Evolutionary conservation across 2,888 invertebrate species (phyloP).

Genomic region (Orthosia gothica): DNA sequence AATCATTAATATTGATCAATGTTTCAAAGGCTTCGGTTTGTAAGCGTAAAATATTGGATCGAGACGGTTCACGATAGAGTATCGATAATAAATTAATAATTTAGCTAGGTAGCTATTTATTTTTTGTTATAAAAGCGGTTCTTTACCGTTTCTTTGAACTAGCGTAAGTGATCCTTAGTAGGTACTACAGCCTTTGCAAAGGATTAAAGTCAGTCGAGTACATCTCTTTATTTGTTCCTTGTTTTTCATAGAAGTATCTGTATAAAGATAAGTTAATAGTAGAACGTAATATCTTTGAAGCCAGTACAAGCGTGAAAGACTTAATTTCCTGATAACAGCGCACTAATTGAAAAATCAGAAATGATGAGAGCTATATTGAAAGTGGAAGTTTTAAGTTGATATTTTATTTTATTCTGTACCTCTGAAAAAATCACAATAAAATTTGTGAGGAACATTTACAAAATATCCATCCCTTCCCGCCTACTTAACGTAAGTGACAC

Average conservation of each 20-base stretch:
- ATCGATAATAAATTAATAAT: constrained; percentile 61
- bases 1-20: constrained; percentile 90
- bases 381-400: constrained; percentile 2
- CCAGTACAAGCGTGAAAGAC: constrained; percentile 58
- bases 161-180: background rate
- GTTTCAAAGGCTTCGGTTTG: constrained; percentile 80
- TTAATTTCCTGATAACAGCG: constrained; percentile 70
- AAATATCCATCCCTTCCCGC: too few species aligned
- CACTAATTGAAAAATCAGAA: constrained; percentile 65
- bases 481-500: too few species aligned
- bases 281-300: constrained; percentile 58
- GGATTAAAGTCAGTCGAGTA: background rate
- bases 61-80: constrained; percentile 42
- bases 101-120: background rate
- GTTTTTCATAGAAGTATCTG: background rate
- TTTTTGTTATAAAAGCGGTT: constrained; percentile 6
- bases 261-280: constrained; percentile 43
- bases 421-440: too few species aligned
- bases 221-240: background rate
- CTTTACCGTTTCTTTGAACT: constrained; percentile 22
- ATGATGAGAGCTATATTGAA: constrained; percentile 30
- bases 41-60: constrained; percentile 62
- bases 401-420: background rate
- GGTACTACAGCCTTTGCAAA: background rate
- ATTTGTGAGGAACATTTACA: background rate